These are phyloP conservation scores for Pantala flavescens DNA, from an alignment of 1,140 invertebrate species.

Conservation along the genomic window DNA sequence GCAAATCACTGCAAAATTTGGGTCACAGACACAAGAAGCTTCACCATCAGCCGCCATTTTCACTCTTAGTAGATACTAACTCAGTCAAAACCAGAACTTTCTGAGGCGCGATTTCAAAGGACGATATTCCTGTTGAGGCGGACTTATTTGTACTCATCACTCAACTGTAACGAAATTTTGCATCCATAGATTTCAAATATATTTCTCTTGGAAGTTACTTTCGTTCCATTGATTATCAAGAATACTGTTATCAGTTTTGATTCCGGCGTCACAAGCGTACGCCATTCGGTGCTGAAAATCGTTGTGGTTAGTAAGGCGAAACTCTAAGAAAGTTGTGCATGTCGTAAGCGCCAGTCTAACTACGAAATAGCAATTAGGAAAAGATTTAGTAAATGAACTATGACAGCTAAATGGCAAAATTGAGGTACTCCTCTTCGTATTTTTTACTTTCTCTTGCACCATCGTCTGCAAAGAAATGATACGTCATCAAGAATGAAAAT, in stretches of 20 bases:
- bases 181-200: neutral
- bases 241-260: neutral
- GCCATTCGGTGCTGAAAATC: neutral
- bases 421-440: neutral
- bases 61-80: neutral
- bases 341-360: neutral
- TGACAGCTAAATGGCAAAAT: neutral
- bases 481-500: neutral
- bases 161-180: neutral
- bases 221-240: neutral
- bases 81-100: neutral
- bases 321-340: neutral
- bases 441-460: neutral
- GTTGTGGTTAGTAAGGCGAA: neutral
- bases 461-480: constrained; percentile 6
- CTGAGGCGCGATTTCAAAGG: neutral
- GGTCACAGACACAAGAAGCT: constrained; percentile 81
- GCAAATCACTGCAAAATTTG: constrained; percentile 92
- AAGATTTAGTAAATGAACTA: neutral
- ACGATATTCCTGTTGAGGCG: neutral
- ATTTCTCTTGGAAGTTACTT: neutral
- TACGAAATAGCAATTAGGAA: neutral
- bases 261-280: neutral
- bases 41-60: constrained; percentile 75
- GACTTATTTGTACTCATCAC: neutral